Conservation (phyloP, 2,888 invertebrate genomes). For the Parthenolecanium corni region DNA sequence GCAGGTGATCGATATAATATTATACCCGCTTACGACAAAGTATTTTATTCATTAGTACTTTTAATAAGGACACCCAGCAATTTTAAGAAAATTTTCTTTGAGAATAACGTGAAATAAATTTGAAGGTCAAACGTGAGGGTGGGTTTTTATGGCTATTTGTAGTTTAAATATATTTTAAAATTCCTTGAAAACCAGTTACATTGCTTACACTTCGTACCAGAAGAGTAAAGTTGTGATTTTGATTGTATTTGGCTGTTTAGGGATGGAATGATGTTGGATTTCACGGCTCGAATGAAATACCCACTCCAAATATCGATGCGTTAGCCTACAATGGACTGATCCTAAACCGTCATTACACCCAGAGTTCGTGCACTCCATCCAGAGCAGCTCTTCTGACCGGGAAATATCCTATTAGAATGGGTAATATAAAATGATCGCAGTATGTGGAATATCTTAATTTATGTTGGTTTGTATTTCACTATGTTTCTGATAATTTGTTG, state of each 20-base stretch:
- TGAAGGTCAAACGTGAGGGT: no score
- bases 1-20: not conserved
- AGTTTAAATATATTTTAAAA: no score
- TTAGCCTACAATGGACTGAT: slow-evolving; percentile 76
- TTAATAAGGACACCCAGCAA: no score
- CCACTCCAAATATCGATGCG: slow-evolving; percentile 81
- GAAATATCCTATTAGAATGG: slow-evolving; percentile 71
- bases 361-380: slow-evolving; percentile 75
- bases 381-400: slow-evolving; percentile 71
- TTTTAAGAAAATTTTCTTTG: no score
- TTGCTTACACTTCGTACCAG: no score
- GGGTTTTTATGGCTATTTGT: no score
- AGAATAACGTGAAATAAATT: no score
- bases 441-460: not conserved
- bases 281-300: slow-evolving; percentile 74
- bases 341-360: slow-evolving; percentile 72
- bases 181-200: no score
- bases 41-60: no score
- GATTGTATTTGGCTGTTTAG: no score
- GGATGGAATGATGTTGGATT: slow-evolving; percentile 88
- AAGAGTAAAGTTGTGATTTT: no score
- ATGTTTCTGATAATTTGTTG: not conserved
- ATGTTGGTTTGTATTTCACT: not conserved
- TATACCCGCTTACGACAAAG: no score
- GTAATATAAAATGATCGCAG: slow-evolving; percentile 40